A percentile compares a stretch with the other conserved stretches of the same genome.
Conservation (phyloP, 2,113 vertebrate genomes). For the Quiscalus mexicanus region DNA sequence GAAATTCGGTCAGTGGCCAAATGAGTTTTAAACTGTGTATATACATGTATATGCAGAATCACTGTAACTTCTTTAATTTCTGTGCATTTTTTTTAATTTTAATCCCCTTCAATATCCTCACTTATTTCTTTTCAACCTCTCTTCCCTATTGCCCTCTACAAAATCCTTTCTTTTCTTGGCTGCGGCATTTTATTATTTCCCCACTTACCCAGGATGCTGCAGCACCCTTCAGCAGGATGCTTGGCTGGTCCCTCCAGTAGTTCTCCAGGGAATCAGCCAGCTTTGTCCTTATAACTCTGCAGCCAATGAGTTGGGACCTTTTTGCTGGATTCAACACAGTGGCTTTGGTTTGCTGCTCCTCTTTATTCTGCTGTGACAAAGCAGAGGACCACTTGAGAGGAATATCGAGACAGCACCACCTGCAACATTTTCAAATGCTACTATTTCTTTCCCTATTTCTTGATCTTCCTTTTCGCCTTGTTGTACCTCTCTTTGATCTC, state of each 20-base stretch:
- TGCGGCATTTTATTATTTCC: background rate
- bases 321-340: background rate
- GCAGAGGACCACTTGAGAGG: background rate
- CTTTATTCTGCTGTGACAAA: background rate
- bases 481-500: background rate
- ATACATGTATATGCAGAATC: background rate
- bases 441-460: background rate
- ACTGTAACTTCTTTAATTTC: background rate
- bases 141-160: background rate
- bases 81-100: background rate
- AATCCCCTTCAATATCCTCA: background rate
- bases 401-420: fast-evolving
- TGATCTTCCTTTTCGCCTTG: background rate
- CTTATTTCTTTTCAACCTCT: background rate
- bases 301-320: background rate
- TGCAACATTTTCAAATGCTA: background rate
- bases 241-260: background rate
- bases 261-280: background rate
- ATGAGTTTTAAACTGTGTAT: fast-evolving
- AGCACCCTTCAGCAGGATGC: too few relatives aligned
- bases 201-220: background rate
- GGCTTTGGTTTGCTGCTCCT: background rate
- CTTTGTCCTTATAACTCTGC: background rate
- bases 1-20: background rate
- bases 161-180: background rate